These are phyloP conservation scores for Dicycla oo DNA, from an alignment of 2,888 invertebrate genomes.

Conservation along the genomic window DNA sequence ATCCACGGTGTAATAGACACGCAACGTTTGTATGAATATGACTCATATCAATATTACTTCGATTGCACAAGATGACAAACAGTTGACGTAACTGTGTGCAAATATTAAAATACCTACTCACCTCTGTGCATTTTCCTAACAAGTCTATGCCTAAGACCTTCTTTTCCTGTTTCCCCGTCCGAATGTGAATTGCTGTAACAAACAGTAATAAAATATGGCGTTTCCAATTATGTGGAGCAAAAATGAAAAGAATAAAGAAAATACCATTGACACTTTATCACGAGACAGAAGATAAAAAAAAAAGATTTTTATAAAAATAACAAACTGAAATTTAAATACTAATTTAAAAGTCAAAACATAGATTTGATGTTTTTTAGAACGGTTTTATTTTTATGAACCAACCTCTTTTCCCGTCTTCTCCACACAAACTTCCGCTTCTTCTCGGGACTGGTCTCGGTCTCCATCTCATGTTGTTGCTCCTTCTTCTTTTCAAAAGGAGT, in stretches of 20 bases:
- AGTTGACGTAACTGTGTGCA: slow-evolving; percentile 28
- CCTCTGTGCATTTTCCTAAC: slow-evolving; percentile 88
- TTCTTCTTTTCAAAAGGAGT: slow-evolving; percentile 78
- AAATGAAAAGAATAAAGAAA: slow-evolving; percentile 2
- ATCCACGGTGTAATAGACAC: slow-evolving; percentile 15
- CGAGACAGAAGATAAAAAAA: slow-evolving; percentile 7
- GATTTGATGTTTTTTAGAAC: background rate
- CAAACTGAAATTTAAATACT: background rate
- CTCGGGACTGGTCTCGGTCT: slow-evolving; percentile 87
- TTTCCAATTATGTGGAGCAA: background rate
- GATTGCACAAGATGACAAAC: slow-evolving; percentile 39
- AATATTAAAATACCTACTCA: slow-evolving; percentile 62
- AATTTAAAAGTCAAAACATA: background rate
- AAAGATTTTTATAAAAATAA: background rate
- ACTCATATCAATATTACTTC: slow-evolving; percentile 31
- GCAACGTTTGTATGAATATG: slow-evolving; percentile 9
- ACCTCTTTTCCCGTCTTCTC: slow-evolving; percentile 86
- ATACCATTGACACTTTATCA: slow-evolving; percentile 18
- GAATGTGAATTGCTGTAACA: slow-evolving; percentile 76
- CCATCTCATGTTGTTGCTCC: slow-evolving; percentile 79
- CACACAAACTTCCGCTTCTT: slow-evolving; percentile 86
- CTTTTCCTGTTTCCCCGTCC: slow-evolving; percentile 82
- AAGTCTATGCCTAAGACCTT: slow-evolving; percentile 85
- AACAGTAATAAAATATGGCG: slow-evolving; percentile 1
- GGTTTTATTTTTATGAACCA: background rate